These are phyloP conservation scores for Diceros bicornis DNA, from an alignment of 2,797 vertebrate species.

Conservation along the genomic window DNA sequence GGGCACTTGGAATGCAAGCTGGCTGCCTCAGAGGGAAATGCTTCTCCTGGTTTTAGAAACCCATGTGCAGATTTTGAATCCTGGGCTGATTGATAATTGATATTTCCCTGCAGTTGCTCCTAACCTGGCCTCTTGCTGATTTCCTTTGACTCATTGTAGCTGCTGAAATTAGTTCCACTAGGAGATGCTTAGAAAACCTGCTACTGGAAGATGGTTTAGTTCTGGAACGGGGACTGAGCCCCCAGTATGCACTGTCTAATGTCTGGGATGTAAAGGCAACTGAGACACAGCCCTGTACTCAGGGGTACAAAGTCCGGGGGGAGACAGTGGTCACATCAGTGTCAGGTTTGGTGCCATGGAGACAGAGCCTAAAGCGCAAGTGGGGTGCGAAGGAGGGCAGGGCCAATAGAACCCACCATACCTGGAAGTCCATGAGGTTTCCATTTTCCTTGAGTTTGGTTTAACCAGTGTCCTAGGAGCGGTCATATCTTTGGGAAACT, in stretches of 20 bases:
- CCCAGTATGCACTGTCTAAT: neutral
- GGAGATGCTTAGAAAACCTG: neutral
- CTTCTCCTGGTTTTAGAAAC: neutral
- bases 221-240: neutral
- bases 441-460: neutral
- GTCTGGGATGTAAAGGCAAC: neutral
- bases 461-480: neutral
- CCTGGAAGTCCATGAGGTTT: neutral
- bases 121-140: neutral
- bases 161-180: neutral
- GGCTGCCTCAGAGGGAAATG: neutral
- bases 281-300: neutral
- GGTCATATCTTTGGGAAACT: neutral
- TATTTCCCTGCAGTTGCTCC: neutral
- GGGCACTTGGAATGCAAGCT: neutral
- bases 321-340: neutral
- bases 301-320: neutral
- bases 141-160: neutral
- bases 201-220: neutral
- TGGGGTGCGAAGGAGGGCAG: neutral
- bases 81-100: neutral
- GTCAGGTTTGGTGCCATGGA: neutral
- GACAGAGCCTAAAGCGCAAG: neutral
- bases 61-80: neutral
- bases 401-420: fast-evolving